Evolutionary conservation across 2,113 vertebrate species (phyloP).

Genomic region (Microtus oregoni): DNA sequence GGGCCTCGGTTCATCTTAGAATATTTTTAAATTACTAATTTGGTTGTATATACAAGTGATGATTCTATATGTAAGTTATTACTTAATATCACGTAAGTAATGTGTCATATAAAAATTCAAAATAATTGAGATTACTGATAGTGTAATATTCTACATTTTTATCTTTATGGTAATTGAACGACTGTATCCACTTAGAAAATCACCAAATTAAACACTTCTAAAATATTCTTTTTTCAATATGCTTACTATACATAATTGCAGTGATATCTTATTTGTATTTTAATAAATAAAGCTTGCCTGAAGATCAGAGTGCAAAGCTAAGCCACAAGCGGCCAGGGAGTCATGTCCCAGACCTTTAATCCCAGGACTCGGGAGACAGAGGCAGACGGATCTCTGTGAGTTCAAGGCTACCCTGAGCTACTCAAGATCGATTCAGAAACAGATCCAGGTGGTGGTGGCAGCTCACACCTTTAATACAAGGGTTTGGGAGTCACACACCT

Average conservation of each 20-base stretch:
- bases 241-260: not conserved
- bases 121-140: not conserved
- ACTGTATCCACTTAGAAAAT: not conserved
- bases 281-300: no score
- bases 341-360: no score
- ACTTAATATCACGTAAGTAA: not conserved
- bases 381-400: no score
- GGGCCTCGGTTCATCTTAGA: not conserved
- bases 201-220: not conserved
- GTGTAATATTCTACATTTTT: not conserved
- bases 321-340: no score
- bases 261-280: no score
- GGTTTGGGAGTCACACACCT: no score
- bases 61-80: not conserved
- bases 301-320: no score
- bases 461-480: no score
- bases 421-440: no score
- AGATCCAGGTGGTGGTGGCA: no score
- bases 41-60: not conserved
- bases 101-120: not conserved
- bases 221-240: not conserved
- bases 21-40: not conserved
- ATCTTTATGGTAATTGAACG: not conserved
- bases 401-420: no score
- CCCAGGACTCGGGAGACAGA: no score